Conservation (phyloP, 1,140 invertebrate genomes). For the Zaprionus davidi region DNA sequence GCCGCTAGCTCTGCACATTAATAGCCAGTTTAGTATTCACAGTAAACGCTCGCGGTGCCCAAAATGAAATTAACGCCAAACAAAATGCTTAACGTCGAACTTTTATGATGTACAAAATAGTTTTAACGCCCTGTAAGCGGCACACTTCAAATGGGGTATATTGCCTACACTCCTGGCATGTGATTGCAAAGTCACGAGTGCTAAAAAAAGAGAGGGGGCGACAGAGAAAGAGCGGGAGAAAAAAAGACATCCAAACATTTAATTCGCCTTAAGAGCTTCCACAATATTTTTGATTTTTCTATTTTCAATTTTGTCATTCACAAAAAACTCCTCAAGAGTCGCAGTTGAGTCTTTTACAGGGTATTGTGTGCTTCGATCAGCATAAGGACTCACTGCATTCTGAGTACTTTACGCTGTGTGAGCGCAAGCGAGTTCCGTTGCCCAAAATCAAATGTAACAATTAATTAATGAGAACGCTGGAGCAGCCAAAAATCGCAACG, state of each 20-base stretch:
- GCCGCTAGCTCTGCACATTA: constrained; percentile 51
- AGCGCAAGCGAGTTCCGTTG: not conserved
- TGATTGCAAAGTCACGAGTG: no score
- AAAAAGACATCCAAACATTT: no score
- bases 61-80: constrained; percentile 51
- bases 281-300: no score
- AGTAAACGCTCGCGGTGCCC: constrained; percentile 59
- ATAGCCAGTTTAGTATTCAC: constrained; percentile 72
- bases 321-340: no score
- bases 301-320: no score
- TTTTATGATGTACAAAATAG: constrained; percentile 62
- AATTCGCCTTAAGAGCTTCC: no score
- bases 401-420: constrained; percentile 1
- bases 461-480: constrained; percentile 56
- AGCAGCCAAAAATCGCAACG: constrained; percentile 25
- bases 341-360: not conserved
- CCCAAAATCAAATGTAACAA: constrained; percentile 63
- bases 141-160: not conserved
- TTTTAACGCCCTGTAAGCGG: constrained; percentile 18
- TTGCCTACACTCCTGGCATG: not conserved
- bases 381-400: no score
- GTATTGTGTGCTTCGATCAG: not conserved
- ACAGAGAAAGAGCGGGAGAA: no score
- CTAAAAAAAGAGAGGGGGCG: no score
- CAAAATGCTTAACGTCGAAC: constrained; percentile 43